Percentiles rank a stretch among this genome's conserved stretches.
Conservation (phyloP, 2,888 invertebrate genomes). For the Nematopogon swammerdamellus region DNA sequence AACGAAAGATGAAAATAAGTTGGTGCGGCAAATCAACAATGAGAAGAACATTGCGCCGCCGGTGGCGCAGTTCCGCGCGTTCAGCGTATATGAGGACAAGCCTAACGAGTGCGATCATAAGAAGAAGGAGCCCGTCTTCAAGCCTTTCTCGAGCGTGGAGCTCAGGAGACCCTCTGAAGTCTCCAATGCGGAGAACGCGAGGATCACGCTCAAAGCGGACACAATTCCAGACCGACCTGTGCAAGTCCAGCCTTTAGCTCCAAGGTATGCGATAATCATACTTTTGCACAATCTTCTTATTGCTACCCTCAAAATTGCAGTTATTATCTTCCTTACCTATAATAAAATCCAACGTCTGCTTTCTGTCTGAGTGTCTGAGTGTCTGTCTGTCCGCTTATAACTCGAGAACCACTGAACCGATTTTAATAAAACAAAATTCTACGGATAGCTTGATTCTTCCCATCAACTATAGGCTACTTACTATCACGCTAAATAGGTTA, state of each 20-base stretch:
- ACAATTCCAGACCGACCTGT: slow-evolving; percentile 33
- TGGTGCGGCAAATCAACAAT: slow-evolving; percentile 43
- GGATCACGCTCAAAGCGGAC: slow-evolving; percentile 28
- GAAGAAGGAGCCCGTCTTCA: slow-evolving; percentile 39
- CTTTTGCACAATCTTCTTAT: not conserved
- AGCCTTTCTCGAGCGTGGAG: slow-evolving; percentile 42
- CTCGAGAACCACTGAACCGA: no score
- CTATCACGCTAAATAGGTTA: no score
- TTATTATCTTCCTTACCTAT: no score
- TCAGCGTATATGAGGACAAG: slow-evolving; percentile 71
- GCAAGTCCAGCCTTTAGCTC: slow-evolving; percentile 18
- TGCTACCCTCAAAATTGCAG: no score
- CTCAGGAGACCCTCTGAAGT: slow-evolving; percentile 32
- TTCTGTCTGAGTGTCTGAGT: no score
- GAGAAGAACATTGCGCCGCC: slow-evolving; percentile 55
- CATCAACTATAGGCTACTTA: no score
- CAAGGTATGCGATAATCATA: slow-evolving; percentile 22
- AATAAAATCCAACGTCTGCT: no score
- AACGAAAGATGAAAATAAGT: slow-evolving; percentile 47
- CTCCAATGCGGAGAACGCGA: slow-evolving; percentile 32
- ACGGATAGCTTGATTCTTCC: no score
- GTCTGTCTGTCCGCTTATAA: no score
- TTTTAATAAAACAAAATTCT: no score
- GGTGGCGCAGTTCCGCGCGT: slow-evolving; percentile 72
- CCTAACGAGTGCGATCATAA: slow-evolving; percentile 41